Evolutionary conservation across 37 sponge, comb jelly and placozoan species (phyloP), one percentile per base, ranked within the genome.

Genomic region (Cladorhizidae sp.): DNA sequence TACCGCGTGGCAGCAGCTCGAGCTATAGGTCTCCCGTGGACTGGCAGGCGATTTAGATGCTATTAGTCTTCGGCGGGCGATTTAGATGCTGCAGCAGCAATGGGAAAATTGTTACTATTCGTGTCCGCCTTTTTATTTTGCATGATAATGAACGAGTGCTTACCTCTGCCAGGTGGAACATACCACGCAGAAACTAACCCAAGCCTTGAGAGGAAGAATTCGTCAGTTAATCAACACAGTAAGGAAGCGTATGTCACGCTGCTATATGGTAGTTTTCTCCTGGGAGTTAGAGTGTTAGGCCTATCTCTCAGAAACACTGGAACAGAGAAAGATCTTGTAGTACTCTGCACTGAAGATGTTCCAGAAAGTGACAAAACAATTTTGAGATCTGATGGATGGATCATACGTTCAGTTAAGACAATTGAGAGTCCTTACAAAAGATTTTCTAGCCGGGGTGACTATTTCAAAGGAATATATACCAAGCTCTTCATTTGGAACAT

Each of bases 301-400:
- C 83, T 63, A 25, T 82, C 83, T 15, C 73, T 82, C 39, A 73
- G 38, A 26, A 67, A 82, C 3, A 29, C 83, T 39, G 50, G 63
- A 11, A 82, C 83, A 22, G 23, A 42, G 22, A 35, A n/a, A 28
- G 83, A 82, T 0, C 21, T 38, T n/a, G 32, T 82, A 5, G 74
- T 42, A 3, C 37, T 82, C 7, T 74, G 75, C 35, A 39, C 64
- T 11, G 50, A 33, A 25, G 64, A 59, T 29, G 83, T 82, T 29
- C 35, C 83, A 31, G 33, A 40, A n/a, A 7, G 40, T 21, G 22
- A 33, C 1, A 58, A 37, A 59, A 36, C 26, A 6, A 42, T 82
- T 2, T 64, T 82, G 12, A 15, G 15, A 29, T 37, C 28, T 1
- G 83, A 82, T 61, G 83, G 83, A 28, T 82, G 83, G 83, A 57